Percentiles rank a stretch among this genome's conserved stretches.
These are phyloP conservation scores for Hartigia nigra DNA, from an alignment of 2,888 invertebrate genomes.

Conservation along the genomic window DNA sequence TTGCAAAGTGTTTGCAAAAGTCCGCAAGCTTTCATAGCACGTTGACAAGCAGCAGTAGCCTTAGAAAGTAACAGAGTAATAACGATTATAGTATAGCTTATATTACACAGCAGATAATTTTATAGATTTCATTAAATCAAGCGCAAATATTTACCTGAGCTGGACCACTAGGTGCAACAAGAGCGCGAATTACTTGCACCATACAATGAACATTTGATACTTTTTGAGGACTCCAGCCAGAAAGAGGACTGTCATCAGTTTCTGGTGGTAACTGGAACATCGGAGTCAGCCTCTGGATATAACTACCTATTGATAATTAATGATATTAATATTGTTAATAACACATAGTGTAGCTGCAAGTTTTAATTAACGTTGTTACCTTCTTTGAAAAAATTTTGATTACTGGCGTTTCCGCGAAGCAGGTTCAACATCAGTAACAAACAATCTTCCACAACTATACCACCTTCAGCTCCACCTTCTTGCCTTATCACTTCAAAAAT, in stretches of 20 bases:
- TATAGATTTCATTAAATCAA: not conserved
- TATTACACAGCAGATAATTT: not conserved
- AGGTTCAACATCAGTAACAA: constrained; percentile 92
- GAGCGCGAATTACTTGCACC: constrained; percentile 87
- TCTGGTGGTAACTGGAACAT: constrained; percentile 86
- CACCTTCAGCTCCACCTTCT: constrained; percentile 94
- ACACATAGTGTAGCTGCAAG: not conserved
- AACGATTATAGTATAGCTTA: not conserved
- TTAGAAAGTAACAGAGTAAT: constrained; percentile 34
- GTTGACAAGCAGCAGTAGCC: constrained; percentile 78
- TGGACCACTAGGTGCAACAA: constrained; percentile 95
- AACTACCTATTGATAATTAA: constrained; percentile 73
- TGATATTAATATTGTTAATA: not conserved
- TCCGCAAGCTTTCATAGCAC: constrained; percentile 86
- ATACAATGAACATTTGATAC: constrained; percentile 94
- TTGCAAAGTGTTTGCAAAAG: constrained; percentile 85
- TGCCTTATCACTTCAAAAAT: constrained; percentile 92
- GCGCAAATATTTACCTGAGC: constrained; percentile 72
- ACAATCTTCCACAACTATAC: constrained; percentile 98
- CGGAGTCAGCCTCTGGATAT: constrained; percentile 88
- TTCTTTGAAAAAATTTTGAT: constrained; percentile 99
- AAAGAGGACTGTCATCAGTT: constrained; percentile 70
- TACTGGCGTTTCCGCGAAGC: constrained; percentile 93
- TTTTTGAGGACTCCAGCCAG: constrained; percentile 93
- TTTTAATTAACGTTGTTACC: constrained; percentile 62